Percentiles rank a stretch among this genome's conserved stretches.
These are phyloP conservation scores for Neodiprion lecontei DNA, from an alignment of 1,140 invertebrate species.

Conservation along the genomic window DNA sequence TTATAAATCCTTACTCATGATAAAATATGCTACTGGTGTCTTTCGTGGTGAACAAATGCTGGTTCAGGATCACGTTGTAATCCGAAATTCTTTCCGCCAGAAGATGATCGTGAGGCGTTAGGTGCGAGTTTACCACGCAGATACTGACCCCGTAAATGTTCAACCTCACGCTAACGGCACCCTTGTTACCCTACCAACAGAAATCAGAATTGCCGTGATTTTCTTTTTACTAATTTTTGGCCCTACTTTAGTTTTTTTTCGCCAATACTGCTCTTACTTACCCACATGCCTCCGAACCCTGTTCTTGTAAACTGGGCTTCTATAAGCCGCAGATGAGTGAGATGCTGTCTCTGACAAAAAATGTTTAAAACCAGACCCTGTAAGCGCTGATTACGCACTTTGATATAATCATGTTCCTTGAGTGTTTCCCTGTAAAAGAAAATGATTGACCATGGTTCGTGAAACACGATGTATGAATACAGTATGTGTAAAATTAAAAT, in stretches of 20 bases:
- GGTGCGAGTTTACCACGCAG: conserved; percentile 87
- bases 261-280: conserved; percentile 44
- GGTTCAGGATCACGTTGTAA: conserved; percentile 82
- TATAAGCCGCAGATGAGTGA: conserved; percentile 80
- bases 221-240: conserved; percentile 7
- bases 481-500: too few relatives aligned
- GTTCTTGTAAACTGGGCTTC: conserved; percentile 87
- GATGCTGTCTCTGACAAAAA: conserved; percentile 79
- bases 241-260: neutral
- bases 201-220: conserved; percentile 18
- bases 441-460: neutral
- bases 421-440: conserved; percentile 68
- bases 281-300: conserved; percentile 89
- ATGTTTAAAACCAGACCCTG: conserved; percentile 81
- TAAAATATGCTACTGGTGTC: conserved; percentile 85
- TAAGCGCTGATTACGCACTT: conserved; percentile 77
- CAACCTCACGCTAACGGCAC: conserved; percentile 86
- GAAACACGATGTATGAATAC: too few relatives aligned
- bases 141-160: conserved; percentile 86
- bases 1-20: conserved; percentile 79
- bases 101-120: conserved; percentile 86
- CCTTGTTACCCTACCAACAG: conserved; percentile 89
- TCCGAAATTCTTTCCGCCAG: conserved; percentile 82
- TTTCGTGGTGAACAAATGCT: conserved; percentile 73
- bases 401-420: conserved; percentile 75